Base-by-base conservation (phyloP, 37 sponge, comb jelly and placozoan genomes). In the Eunapius fragilis region DNA sequence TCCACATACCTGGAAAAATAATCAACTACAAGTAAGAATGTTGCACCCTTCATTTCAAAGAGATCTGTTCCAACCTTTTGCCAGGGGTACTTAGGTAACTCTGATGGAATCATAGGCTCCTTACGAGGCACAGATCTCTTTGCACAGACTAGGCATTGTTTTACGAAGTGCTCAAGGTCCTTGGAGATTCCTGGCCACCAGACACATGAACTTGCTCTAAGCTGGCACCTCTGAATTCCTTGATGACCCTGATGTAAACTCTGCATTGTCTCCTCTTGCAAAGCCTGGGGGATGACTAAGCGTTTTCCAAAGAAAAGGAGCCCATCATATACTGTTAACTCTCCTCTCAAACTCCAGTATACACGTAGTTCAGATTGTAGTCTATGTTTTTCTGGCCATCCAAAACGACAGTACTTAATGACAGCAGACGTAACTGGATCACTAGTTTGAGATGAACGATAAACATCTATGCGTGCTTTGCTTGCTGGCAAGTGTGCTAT, bases 201-300 rank as follows among this genome's bases (percentile, higher is more conserved):
- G 34, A 76, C 77, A 37, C 31, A 76, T 31, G 33, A 26, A 41
- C 2, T 79, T 11, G 74, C 87, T 71, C 80, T 26, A 4, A 70
- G 48, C 48, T 47, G 28, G 41, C 87, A 78, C 25, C 73, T 35
- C 33, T 78, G 32, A 45, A 86, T 79, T 23, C 87, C 87, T 30
- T 79, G 87, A 73, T 86, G 87, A 17, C 87, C 87, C 25, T 76
- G 31, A 31, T 76, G 77, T 27, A 76, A 31, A 31, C 31, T 76
- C 77, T 37, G 26, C 33, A 76, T 27, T 32, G 38, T 76, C 37
- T 76, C 32, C 38, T 36, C 38, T 34, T 76, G 77, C 32, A 76
- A 25, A 31, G 34, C 3, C n/a, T 30, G 71, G 7, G 71, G 71
- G 7, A 70, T 28, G 7, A 70, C 71, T 70, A 70, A 30, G 25